Evolutionary conservation across 37 sponge, comb jelly and placozoan genomes (phyloP), one percentile per base, ranked within the genome.

Genomic region (Beroe forskalii): DNA sequence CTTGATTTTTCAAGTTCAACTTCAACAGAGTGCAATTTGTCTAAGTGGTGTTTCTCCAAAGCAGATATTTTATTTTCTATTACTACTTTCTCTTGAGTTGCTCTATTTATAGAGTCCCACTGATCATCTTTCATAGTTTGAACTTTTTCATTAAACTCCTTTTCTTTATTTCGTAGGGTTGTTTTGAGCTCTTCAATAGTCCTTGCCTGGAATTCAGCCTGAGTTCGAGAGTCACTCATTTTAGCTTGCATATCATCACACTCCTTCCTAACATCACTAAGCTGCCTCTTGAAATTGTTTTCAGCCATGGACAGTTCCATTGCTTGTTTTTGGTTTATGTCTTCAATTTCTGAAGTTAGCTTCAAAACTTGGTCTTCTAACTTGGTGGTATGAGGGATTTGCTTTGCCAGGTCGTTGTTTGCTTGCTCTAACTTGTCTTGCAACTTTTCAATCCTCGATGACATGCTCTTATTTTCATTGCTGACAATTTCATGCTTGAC

Each of bases 291-390:
- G 86, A 44, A 44, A 25, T 80, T 44, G 30, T 80, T 80, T 44
- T 80, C 86, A 4, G 86, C 86, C 86, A 80, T 80, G 25, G 55
- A 17, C 55, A 43, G 40, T 44, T 80, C 86, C 86, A 80, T 80
- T 22, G 28, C n/a, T 1, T 80, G 86, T 30, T 44, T 80, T 25
- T 80, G 86, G 20, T 22, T 44, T 27, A 42, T 4, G n/a, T 80
- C 86, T 24, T 80, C 86, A 22, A 80, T 8, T 23, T 80, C 86
- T 4, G 86, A 80, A 80, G 44, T 80, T 20, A 44, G 55, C 55
- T 44, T 80, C 55, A 43, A 6, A 43, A 80, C 86, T 27, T 80
- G 86, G 22, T 80, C 86, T 27, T 80, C 86, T 1, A 80, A 38
- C 40, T 80, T 80, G 39, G 86, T 37, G 22, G 42, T 80, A 24